Conservation (phyloP, 2,113 vertebrate genomes). For the Cyanoliseus patagonus region DNA sequence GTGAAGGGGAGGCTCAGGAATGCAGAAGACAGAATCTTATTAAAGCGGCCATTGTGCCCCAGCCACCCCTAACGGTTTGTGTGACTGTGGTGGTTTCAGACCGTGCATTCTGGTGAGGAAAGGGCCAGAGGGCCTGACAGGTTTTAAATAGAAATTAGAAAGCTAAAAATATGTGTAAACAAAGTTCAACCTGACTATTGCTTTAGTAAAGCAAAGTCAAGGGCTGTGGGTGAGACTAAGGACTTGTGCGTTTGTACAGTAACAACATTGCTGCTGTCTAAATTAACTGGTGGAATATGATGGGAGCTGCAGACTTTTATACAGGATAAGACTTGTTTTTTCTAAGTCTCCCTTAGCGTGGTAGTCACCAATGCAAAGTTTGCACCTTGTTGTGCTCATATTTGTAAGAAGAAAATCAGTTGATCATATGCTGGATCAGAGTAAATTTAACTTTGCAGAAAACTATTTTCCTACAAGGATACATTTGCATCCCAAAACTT, state of each 20-base stretch:
- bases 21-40: neutral
- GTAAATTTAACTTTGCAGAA: neutral
- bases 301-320: neutral
- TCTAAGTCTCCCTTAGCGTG: neutral
- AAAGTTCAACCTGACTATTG: neutral
- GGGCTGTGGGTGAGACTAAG: neutral
- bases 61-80: too few species aligned
- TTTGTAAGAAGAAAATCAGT: neutral
- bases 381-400: neutral
- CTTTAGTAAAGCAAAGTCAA: neutral
- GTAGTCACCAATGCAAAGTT: neutral
- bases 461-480: neutral
- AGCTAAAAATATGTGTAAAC: neutral
- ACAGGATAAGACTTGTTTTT: neutral
- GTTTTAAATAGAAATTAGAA: neutral
- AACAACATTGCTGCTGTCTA: neutral
- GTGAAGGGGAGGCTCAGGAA: neutral
- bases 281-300: neutral
- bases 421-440: neutral
- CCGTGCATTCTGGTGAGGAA: rapidly evolving
- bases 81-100: neutral
- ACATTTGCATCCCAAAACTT: neutral
- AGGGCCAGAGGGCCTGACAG: rapidly evolving
- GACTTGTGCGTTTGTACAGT: neutral
- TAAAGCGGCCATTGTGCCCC: neutral